These are phyloP conservation scores for Apistogramma diplotaenia DNA, from an alignment of 2,113 vertebrate species.

Conservation along the genomic window DNA sequence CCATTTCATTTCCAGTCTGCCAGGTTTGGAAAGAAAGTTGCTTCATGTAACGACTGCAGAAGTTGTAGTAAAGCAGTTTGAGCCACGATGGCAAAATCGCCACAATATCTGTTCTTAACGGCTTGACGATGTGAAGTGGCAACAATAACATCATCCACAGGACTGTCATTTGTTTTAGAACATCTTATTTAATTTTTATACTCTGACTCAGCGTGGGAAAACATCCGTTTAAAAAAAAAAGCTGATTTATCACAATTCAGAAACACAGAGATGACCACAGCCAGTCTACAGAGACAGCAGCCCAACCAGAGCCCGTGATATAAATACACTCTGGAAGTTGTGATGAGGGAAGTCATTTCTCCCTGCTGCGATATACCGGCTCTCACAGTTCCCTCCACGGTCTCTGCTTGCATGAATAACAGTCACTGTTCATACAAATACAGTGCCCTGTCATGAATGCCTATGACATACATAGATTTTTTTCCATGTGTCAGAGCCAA, in stretches of 20 bases:
- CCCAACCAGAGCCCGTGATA: neutral
- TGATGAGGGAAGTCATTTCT: neutral
- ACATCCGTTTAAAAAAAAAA: neutral
- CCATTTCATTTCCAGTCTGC: neutral
- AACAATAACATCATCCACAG: neutral
- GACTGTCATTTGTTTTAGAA: neutral
- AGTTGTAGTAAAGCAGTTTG: neutral
- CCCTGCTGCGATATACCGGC: neutral
- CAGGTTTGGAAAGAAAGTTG: too few relatives aligned
- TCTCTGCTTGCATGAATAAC: neutral
- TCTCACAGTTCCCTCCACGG: neutral
- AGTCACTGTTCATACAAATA: neutral
- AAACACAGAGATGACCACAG: neutral
- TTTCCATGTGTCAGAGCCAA: neutral
- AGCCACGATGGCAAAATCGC: neutral
- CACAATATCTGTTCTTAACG: neutral
- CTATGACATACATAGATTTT: neutral
- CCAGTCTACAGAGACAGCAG: neutral
- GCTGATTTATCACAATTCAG: neutral
- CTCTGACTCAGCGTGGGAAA: neutral
- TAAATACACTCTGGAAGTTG: neutral
- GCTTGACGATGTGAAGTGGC: neutral
- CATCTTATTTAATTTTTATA: neutral
- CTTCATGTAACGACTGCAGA: too few relatives aligned
- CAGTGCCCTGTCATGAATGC: neutral